phyloP scores from a whole-genome alignment of 1,140 invertebrate genomes.

The Pentalonia nigronervosa region DNA sequence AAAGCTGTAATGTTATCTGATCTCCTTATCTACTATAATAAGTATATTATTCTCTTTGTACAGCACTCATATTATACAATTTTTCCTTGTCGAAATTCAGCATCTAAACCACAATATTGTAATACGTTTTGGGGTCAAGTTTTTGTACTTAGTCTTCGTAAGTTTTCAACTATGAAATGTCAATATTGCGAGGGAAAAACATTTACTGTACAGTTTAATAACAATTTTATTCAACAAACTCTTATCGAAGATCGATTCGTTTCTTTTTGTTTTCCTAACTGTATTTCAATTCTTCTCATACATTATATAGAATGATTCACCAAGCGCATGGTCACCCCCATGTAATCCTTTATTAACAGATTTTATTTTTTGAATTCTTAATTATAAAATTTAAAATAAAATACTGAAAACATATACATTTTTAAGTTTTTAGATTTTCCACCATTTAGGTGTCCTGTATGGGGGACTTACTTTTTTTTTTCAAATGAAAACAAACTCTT shows the following conservation, averaged over 20 bases:
- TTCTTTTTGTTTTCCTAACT: neutral
- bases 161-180: neutral
- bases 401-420: neutral
- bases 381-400: neutral
- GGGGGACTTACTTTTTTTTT: too few relatives aligned
- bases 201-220: neutral
- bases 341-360: neutral
- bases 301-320: neutral
- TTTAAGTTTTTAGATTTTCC: neutral
- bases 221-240: neutral
- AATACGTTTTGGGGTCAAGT: neutral
- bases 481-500: too few relatives aligned
- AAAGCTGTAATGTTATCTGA: neutral
- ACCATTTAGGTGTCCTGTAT: too few relatives aligned
- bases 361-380: neutral
- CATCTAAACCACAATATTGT: neutral
- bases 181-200: neutral
- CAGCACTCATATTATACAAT: neutral
- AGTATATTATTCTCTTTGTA: neutral
- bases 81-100: neutral
- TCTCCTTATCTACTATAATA: neutral
- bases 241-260: neutral
- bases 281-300: too few relatives aligned
- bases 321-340: neutral
- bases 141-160: neutral